These are phyloP conservation scores for Pogonocherus hispidulus DNA, from an alignment of 2,888 invertebrate genomes.

Conservation along the genomic window DNA sequence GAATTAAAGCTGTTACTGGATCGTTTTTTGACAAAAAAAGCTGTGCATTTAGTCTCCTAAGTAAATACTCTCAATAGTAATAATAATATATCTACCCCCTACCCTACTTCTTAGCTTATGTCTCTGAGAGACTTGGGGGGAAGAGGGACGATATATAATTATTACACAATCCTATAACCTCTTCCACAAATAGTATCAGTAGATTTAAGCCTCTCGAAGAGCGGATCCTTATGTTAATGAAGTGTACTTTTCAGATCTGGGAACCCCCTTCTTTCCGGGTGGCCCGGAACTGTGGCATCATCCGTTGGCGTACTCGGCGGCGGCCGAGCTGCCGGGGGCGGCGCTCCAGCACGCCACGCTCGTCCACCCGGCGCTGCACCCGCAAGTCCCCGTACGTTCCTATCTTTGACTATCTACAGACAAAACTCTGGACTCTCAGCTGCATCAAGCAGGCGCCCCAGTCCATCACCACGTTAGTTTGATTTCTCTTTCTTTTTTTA, in stretches of 20 bases:
- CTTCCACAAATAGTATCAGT: not conserved
- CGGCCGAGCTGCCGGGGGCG: slow-evolving; percentile 74
- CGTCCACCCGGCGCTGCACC: slow-evolving; percentile 97
- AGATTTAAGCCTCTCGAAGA: slow-evolving; percentile 31
- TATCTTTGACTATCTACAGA: slow-evolving; percentile 97
- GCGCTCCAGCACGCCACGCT: slow-evolving; percentile 89
- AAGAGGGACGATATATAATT: no score
- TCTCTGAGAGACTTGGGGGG: no score
- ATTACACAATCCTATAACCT: no score
- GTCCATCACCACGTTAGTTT: slow-evolving; percentile 73
- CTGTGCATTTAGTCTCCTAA: no score
- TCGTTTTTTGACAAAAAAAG: no score
- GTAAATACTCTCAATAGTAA: no score
- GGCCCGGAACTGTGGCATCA: slow-evolving; percentile 96
- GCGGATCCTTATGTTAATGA: slow-evolving; percentile 44
- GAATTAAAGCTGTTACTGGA: no score
- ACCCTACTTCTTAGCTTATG: no score
- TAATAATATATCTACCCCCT: no score
- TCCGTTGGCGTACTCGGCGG: slow-evolving; percentile 85
- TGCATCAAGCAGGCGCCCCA: slow-evolving; percentile 69
- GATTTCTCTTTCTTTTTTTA: slow-evolving; percentile 25
- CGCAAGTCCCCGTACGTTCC: slow-evolving; percentile 97
- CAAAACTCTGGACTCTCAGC: slow-evolving; percentile 74
- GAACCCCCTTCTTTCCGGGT: slow-evolving; percentile 95
- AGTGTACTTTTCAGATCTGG: slow-evolving; percentile 81